Percentiles rank a stretch among this genome's conserved stretches.
These are phyloP conservation scores for Frankliniella intonsa DNA, from an alignment of 2,888 invertebrate species.

Conservation along the genomic window DNA sequence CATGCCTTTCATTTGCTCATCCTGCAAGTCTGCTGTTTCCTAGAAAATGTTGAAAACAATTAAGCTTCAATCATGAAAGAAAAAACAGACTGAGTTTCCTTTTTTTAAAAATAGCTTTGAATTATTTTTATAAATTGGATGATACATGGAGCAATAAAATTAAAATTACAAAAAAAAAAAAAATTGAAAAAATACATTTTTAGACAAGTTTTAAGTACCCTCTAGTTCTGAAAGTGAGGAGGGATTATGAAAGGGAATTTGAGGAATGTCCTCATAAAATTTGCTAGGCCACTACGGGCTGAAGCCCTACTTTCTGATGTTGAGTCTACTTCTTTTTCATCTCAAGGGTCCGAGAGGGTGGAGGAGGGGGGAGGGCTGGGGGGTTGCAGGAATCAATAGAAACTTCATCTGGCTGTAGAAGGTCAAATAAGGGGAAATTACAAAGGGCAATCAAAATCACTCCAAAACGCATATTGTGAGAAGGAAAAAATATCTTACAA, in stretches of 20 bases:
- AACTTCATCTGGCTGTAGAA: neutral
- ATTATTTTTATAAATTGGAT: no score
- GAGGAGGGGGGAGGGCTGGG: neutral
- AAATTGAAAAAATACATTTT: no score
- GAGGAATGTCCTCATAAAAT: neutral
- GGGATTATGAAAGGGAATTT: neutral
- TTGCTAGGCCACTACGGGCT: neutral
- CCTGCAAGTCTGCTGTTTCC: constrained; percentile 50
- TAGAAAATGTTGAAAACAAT: neutral
- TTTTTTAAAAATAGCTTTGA: no score
- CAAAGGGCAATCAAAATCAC: no score
- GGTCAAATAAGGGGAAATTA: no score
- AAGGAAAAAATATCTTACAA: neutral
- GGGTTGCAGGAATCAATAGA: constrained; percentile 16
- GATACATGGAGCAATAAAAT: no score
- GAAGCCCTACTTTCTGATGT: neutral
- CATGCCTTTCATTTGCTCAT: constrained; percentile 51
- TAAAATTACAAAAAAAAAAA: no score
- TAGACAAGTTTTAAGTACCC: no score
- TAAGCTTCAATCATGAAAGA: no score
- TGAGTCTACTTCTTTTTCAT: neutral
- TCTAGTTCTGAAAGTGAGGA: no score
- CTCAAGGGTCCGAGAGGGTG: neutral
- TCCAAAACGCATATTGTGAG: neutral
- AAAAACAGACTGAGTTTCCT: no score